phyloP scores from a whole-genome alignment of 2,113 vertebrate genomes.

The Alces alces region DNA sequence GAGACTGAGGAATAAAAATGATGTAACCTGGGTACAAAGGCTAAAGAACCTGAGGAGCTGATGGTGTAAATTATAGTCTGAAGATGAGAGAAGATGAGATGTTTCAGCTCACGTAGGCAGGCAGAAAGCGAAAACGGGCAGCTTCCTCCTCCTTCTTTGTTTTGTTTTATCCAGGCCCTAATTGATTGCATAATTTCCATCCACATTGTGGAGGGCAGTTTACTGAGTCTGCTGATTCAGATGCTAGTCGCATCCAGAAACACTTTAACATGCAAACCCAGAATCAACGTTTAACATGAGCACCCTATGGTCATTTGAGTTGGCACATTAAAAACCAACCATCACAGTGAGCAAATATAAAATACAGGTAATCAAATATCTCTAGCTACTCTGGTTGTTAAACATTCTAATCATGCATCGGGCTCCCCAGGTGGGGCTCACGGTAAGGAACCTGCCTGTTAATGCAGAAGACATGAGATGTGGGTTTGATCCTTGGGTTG shows the following conservation, averaged over 20 bases:
- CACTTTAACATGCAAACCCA: background rate
- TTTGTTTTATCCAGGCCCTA: background rate
- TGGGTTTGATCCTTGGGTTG: background rate
- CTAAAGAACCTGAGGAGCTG: background rate
- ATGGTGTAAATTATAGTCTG: background rate
- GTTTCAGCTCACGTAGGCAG: background rate
- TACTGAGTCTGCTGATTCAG: background rate
- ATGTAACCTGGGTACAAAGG: background rate
- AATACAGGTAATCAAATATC: background rate
- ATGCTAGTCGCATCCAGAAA: background rate
- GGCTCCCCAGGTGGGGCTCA: background rate
- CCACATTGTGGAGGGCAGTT: background rate
- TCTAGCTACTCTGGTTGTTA: background rate
- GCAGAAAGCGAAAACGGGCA: background rate
- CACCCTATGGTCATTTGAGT: background rate
- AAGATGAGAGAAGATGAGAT: background rate
- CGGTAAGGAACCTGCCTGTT: background rate
- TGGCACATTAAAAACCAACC: background rate
- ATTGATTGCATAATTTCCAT: background rate
- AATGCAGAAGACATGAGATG: background rate
- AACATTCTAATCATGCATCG: background rate
- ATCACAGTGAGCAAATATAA: background rate
- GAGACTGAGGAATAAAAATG: background rate
- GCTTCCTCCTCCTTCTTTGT: background rate
- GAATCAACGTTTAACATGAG: background rate